phyloP scores from a whole-genome alignment of 2,888 invertebrate genomes.

The Mythimna impura region DNA sequence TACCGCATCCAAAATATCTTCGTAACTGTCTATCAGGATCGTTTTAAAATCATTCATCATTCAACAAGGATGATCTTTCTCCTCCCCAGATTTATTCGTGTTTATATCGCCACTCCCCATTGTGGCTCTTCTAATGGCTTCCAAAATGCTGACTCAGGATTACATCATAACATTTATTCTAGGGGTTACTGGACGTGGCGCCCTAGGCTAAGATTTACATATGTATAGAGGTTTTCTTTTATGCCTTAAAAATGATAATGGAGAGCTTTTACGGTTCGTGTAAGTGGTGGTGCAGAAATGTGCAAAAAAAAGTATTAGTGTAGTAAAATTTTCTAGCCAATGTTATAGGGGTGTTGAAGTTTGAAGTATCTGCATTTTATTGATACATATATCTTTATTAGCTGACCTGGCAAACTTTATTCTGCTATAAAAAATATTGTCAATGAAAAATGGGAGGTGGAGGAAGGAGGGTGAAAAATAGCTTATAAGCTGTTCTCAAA shows the following conservation, averaged over 20 bases:
- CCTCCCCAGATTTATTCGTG: conserved; percentile 80
- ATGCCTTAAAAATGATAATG: conserved; percentile 58
- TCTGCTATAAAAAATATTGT: too few relatives aligned
- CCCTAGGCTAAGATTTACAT: conserved; percentile 58
- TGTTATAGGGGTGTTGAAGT: conserved; percentile 15
- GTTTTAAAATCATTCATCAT: conserved; percentile 88
- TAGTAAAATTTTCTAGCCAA: not conserved
- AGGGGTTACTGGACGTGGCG: conserved; percentile 49
- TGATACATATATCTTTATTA: not conserved
- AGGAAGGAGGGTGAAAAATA: too few relatives aligned
- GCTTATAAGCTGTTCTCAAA: too few relatives aligned
- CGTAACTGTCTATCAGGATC: conserved; percentile 66
- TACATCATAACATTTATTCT: conserved; percentile 62
- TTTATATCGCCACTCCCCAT: conserved; percentile 77
- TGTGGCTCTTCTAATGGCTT: conserved; percentile 80
- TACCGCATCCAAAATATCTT: conserved; percentile 37
- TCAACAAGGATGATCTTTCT: conserved; percentile 75
- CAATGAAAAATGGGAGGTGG: too few relatives aligned
- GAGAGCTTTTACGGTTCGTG: conserved; percentile 34
- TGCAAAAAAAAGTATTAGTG: conserved; percentile 31
- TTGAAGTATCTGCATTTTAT: not conserved
- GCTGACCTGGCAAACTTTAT: too few relatives aligned
- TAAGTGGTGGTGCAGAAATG: conserved; percentile 28
- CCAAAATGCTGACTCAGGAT: conserved; percentile 70
- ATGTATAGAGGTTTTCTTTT: conserved; percentile 45